These are phyloP conservation scores for Anguilla japonica DNA, from an alignment of 2,113 vertebrate species.

Conservation along the genomic window DNA sequence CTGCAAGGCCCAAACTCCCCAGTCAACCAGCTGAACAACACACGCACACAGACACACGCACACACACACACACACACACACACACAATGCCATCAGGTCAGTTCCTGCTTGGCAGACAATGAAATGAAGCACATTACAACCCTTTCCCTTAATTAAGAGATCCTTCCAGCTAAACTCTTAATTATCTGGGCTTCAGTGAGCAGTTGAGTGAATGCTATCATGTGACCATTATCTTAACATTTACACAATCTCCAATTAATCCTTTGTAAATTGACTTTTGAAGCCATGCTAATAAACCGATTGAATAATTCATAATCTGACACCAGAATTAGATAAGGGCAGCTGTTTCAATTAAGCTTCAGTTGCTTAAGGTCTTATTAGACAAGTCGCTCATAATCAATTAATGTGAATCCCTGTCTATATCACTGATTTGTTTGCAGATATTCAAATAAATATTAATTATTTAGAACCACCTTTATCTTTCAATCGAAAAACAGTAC, in stretches of 20 bases:
- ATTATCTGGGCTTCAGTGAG: neutral
- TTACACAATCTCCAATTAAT: neutral
- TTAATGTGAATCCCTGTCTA: neutral
- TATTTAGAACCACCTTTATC: neutral
- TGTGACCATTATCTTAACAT: neutral
- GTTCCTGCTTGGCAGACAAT: neutral
- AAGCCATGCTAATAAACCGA: too few relatives aligned
- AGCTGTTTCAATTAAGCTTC: neutral
- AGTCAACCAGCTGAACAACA: conserved; percentile 62
- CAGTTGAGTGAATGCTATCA: neutral
- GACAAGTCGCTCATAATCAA: neutral
- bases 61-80: too few relatives aligned
- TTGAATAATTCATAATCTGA: neutral
- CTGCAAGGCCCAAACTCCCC: conserved; percentile 68
- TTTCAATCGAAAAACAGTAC: neutral
- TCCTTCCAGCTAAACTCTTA: neutral
- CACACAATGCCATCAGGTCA: neutral
- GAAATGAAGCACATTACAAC: neutral
- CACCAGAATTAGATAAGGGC: neutral
- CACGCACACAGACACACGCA: too few relatives aligned
- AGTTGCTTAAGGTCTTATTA: neutral
- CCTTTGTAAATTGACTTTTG: neutral
- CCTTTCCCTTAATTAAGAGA: neutral
- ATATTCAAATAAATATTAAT: neutral
- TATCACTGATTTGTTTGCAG: neutral